Evolutionary conservation across 2,113 vertebrate species (phyloP).

Genomic region (Lepus americanus): DNA sequence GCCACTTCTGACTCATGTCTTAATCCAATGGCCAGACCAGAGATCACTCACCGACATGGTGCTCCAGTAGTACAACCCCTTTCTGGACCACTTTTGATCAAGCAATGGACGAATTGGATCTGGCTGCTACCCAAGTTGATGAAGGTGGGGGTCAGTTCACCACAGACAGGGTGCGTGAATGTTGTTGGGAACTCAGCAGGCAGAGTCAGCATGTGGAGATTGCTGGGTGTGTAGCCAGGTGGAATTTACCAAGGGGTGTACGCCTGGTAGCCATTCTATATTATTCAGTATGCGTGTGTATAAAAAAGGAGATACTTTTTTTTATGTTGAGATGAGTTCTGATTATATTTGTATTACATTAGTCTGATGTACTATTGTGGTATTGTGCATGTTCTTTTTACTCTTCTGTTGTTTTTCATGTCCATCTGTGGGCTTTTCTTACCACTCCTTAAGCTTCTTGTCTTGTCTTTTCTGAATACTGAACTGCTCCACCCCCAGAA

Average conservation of each 20-base stretch:
- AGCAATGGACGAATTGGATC: neutral
- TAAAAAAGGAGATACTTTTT: neutral
- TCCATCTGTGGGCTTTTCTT: neutral
- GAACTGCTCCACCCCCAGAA: neutral
- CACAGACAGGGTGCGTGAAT: neutral
- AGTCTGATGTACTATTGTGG: neutral
- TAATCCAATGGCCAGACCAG: neutral
- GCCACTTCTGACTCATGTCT: neutral
- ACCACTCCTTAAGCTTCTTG: neutral
- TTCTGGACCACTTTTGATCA: neutral
- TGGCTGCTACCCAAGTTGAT: neutral
- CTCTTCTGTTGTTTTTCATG: neutral
- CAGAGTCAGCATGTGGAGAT: neutral
- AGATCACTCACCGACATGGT: neutral
- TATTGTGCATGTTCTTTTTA: neutral
- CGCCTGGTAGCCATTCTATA: neutral
- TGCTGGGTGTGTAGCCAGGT: neutral
- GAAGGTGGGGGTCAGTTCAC: neutral
- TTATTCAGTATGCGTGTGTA: neutral
- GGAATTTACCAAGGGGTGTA: neutral
- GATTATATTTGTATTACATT: neutral
- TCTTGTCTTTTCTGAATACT: neutral
- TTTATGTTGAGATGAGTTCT: neutral
- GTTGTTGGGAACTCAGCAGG: neutral
- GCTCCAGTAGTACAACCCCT: neutral